A percentile compares a stretch with the other conserved stretches of the same genome.
Evolutionary conservation across 2,888 invertebrate species (phyloP).

Genomic region (Acanthoscelides obtectus): DNA sequence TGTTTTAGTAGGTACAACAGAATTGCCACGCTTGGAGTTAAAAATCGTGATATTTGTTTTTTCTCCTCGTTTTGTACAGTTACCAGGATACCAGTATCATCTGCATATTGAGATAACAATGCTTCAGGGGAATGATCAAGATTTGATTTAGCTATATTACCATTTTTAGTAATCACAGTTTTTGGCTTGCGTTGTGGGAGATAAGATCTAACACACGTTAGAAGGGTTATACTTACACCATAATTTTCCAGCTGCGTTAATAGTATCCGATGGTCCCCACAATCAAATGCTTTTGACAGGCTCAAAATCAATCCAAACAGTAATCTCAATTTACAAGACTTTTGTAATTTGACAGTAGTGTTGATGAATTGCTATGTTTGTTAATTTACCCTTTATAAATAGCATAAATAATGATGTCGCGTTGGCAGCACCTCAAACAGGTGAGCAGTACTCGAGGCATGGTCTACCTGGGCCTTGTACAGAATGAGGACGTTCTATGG

Average conservation of each 20-base stretch:
- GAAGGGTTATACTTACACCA: not conserved
- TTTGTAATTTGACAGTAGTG: not conserved
- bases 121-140: too few species aligned
- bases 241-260: not conserved
- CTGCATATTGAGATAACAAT: not conserved
- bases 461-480: too few species aligned
- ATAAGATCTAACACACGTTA: not conserved
- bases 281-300: not conserved
- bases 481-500: too few species aligned
- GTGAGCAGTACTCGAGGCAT: too few species aligned
- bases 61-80: not conserved
- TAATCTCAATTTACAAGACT: not conserved
- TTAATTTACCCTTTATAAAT: not conserved
- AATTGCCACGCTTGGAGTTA: not conserved
- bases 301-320: not conserved
- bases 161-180: not conserved
- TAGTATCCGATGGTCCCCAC: not conserved
- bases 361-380: not conserved
- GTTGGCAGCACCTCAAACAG: too few species aligned
- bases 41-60: not conserved
- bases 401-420: too few species aligned
- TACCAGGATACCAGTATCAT: not conserved
- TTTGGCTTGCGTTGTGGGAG: not conserved
- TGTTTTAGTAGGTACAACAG: too few species aligned
- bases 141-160: not conserved